Base-by-base conservation (phyloP, 1,140 invertebrate genomes). In the Zaprionus taronus region DNA sequence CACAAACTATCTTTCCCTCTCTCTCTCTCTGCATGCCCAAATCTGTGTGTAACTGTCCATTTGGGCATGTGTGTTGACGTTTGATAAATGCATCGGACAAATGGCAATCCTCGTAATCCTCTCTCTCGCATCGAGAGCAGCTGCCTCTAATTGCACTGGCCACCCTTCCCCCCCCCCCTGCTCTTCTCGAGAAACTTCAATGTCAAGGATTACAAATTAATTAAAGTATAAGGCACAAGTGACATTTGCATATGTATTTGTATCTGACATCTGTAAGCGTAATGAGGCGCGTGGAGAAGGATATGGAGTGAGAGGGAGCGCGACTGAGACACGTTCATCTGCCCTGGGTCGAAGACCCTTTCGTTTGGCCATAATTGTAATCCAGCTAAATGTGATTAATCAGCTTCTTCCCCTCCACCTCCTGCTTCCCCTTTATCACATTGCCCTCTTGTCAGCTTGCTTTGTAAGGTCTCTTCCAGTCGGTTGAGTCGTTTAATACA, bases 161-260 rank as follows among this genome's bases (percentile, higher is more conserved):
- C n/a, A 17, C n/a, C 20, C 20, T 5, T 4, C 3, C 4, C 20
- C 4, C 12, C 20, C 20, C 9, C 4, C 0, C 20, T 3, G 1
- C 11, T 49, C 53, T 55, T 55, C 12, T 38, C n/a, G n/a, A n/a
- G 20, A 20, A 58, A 38, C 75, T 69, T 71, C 81, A 83, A 79
- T 81, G 72, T 72, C 60, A 72, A 67, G 84, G 84, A 89, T 90
- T 90, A 77, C 72, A 85, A 85, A 89, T 85, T 89, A 89, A 89
- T 89, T 89, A 81, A 85, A 90, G 49, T 90, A 85, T 90, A 68
- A 72, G 58, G 81, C 66, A 62, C 56, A 70, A 84, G 58, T 73
- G 81, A 81, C 84, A 90, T 73, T 67, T 75, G 79, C 79, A 79
- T 77, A 68, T 47, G 65, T 66, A 60, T 77, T 61, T 14, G 62